Conservation (phyloP, 2,113 vertebrate genomes). For the Melanostigma gelatinosum region DNA sequence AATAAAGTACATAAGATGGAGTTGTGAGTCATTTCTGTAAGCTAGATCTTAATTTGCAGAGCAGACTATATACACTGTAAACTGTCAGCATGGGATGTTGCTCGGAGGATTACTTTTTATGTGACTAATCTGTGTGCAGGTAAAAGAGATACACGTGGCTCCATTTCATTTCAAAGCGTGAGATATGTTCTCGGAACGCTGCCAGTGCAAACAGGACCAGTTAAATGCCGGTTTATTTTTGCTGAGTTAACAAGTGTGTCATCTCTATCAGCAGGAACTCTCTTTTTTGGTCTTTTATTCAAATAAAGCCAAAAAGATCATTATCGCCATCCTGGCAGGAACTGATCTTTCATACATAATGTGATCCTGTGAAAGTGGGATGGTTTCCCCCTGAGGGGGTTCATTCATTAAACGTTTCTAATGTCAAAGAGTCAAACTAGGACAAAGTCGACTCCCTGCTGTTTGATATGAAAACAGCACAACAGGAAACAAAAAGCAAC, state of each 20-base stretch:
- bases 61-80: slow-evolving; percentile 3
- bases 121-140: slow-evolving; percentile 10
- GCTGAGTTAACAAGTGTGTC: slow-evolving; percentile 3
- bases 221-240: neutral
- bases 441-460: slow-evolving; percentile 28
- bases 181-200: neutral
- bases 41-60: neutral
- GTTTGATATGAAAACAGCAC: slow-evolving; percentile 18
- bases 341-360: slow-evolving; percentile 52
- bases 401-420: slow-evolving; percentile 58
- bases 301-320: slow-evolving; percentile 38
- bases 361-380: slow-evolving; percentile 44
- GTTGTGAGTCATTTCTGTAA: neutral
- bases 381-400: slow-evolving; percentile 6
- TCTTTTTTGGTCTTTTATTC: slow-evolving; percentile 1
- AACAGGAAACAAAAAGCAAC: slow-evolving; percentile 3
- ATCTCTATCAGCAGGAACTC: slow-evolving; percentile 1
- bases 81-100: neutral
- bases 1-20: neutral
- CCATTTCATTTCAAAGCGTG: neutral
- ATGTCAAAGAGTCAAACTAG: slow-evolving; percentile 52
- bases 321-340: slow-evolving; percentile 34
- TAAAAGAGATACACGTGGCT: slow-evolving; percentile 4
- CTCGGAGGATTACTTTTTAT: slow-evolving; percentile 9
- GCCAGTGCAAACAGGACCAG: slow-evolving; percentile 1